Percentiles rank a stretch among this genome's conserved stretches.
phyloP scores from a whole-genome alignment of 1,140 invertebrate species.

The Ooceraea biroi region DNA sequence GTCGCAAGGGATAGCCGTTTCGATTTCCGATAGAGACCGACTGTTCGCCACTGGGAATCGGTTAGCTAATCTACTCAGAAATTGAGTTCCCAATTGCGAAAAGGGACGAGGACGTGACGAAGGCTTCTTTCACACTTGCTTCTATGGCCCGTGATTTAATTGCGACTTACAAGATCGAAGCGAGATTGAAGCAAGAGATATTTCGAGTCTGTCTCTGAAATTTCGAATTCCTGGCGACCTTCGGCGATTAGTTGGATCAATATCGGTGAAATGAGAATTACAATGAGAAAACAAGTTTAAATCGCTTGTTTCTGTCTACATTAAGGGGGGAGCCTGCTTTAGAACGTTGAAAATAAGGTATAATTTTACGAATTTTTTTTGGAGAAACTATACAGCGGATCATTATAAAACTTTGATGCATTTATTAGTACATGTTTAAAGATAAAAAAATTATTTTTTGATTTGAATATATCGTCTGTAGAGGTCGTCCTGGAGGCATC shows the following conservation, averaged over 20 bases:
- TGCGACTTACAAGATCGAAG: background rate
- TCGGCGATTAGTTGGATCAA: background rate
- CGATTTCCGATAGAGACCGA: slow-evolving; percentile 54
- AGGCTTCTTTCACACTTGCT: background rate
- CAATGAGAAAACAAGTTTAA: no score
- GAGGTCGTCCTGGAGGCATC: no score
- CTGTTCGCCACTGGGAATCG: background rate
- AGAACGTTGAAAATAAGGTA: no score
- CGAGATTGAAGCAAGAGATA: no score
- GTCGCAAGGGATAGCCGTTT: slow-evolving; percentile 24
- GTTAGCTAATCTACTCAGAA: slow-evolving; percentile 44
- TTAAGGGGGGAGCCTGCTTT: no score
- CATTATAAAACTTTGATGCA: no score
- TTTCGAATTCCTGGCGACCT: background rate
- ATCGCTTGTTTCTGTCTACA: background rate
- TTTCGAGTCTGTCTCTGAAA: background rate
- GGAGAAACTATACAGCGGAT: no score
- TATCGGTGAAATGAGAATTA: background rate
- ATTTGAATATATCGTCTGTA: no score
- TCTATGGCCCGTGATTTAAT: slow-evolving; percentile 54
- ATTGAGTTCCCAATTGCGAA: slow-evolving; percentile 33
- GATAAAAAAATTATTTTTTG: no score
- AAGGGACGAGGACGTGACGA: background rate
- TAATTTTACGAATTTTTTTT: no score
- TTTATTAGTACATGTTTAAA: no score